These are phyloP conservation scores for Acrocera orbiculus DNA, from an alignment of 2,888 invertebrate genomes.

Conservation along the genomic window DNA sequence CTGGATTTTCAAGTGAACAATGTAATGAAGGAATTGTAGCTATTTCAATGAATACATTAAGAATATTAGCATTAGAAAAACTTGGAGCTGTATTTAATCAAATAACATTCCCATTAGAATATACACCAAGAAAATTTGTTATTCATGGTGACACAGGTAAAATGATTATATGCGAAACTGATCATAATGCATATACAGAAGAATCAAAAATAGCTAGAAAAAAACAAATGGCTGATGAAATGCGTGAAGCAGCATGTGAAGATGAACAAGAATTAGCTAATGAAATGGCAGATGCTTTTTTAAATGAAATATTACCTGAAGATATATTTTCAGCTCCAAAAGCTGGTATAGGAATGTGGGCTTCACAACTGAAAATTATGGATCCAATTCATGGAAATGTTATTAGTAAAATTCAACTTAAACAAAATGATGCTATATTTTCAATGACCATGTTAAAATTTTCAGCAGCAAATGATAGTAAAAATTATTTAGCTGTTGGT, in stretches of 20 bases:
- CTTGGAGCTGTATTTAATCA: conserved; percentile 98
- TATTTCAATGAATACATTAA: conserved; percentile 90
- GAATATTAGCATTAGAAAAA: conserved; percentile 95
- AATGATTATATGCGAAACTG: conserved; percentile 84
- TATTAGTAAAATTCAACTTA: conserved; percentile 57
- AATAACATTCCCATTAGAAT: conserved; percentile 78
- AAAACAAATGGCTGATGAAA: conserved; percentile 95
- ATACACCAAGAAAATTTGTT: conserved; percentile 88
- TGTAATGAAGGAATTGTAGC: conserved; percentile 99
- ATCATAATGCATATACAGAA: conserved; percentile 96
- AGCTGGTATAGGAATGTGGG: conserved; percentile 93
- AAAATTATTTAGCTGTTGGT: conserved; percentile 60
- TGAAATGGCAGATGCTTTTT: conserved; percentile 94
- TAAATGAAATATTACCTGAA: conserved; percentile 88
- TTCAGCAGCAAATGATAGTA: conserved; percentile 35
- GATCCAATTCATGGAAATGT: conserved; percentile 72
- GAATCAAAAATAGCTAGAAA: conserved; percentile 81
- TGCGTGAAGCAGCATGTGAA: conserved; percentile 91
- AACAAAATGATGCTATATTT: conserved; percentile 94
- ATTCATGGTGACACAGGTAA: conserved; percentile 83
- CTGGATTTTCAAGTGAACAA: conserved; percentile 91
- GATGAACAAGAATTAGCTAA: conserved; percentile 90
- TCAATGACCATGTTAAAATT: conserved; percentile 74
- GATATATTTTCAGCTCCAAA: conserved; percentile 89
- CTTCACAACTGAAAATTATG: conserved; percentile 71